phyloP scores from a whole-genome alignment of 2,888 invertebrate species.

The Microctonus brassicae region DNA sequence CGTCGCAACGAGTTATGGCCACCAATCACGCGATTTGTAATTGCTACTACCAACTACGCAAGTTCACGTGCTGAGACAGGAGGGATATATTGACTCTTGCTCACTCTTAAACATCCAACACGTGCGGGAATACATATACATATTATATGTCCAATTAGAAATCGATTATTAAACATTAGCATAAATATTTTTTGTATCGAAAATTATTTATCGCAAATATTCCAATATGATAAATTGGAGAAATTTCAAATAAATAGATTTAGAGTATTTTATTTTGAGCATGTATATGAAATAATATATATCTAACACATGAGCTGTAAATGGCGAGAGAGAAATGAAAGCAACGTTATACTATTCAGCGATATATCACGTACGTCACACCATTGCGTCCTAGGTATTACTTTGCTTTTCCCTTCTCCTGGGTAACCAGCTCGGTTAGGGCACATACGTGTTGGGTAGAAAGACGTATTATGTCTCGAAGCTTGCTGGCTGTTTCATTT shows the following conservation, averaged over 20 bases:
- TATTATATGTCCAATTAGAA: constrained; percentile 35
- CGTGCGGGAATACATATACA: constrained; percentile 45
- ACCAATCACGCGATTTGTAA: constrained; percentile 70
- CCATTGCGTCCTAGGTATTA: constrained; percentile 48
- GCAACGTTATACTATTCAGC: constrained; percentile 17
- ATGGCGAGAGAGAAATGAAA: neutral
- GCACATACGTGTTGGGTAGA: neutral
- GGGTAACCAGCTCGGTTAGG: neutral
- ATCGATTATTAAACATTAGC: neutral
- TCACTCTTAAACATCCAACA: constrained; percentile 36
- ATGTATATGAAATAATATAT: too few species aligned
- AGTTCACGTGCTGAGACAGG: constrained; percentile 54
- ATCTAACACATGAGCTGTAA: neutral
- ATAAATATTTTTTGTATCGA: too few species aligned
- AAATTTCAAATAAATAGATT: neutral
- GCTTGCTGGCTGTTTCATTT: neutral
- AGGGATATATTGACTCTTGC: constrained; percentile 27
- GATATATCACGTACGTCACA: constrained; percentile 51
- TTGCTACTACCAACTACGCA: constrained; percentile 66
- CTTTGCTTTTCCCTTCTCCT: constrained; percentile 36
- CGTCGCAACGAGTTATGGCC: constrained; percentile 68
- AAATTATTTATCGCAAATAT: too few species aligned
- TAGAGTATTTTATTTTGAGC: too few species aligned
- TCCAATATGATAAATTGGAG: neutral
- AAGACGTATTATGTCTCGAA: neutral